Base-by-base conservation (phyloP, 1,140 invertebrate species). In the Lordiphosa collinella region DNA sequence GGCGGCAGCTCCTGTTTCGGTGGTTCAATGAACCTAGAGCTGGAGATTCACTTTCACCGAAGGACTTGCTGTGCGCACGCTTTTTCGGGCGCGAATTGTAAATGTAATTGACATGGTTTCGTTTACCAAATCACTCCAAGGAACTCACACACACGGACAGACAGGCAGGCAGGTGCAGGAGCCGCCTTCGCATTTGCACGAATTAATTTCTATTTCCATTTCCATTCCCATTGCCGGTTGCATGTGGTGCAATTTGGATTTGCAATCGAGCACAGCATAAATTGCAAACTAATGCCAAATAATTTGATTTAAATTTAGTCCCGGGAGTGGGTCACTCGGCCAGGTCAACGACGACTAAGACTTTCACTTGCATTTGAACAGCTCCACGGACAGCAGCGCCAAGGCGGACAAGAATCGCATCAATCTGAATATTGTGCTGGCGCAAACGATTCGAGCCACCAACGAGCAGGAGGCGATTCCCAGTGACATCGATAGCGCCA, bases 71-170 rank as follows among this genome's bases (percentile, higher is more conserved):
- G 14, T n/a, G 41, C 13, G 22, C 29, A 44, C 34, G 25, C n/a
- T 43, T 64, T 80, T 70, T 67, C 18, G 76, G 78, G 78, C 57
- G 76, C 60, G 38, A 82, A 82, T 75, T 72, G 62, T 44, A 64
- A 84, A 78, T 66, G 76, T 67, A 86, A 86, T 78, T 86, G 82
- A 86, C 82, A 86, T 86, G 82, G 75, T 86, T 86, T 86, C 72
- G 16, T 86, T 86, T 85, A 35, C 54, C 38, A 58, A 66, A 48
- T 29, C 25, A 29, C 25, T 29, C 25, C 25, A 29, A 29, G 25
- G 2, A 29, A 29, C 25, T 8, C 7, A 29, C 25, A 29, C 25
- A 37, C 22, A 40, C 59, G 53, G 29, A 32, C 50, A 41, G 12
- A 29, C 11, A 11, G 48, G 32, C 43, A 31, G 40, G 14, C 7